Evolutionary conservation across 1,140 invertebrate species (phyloP), one percentile per base, ranked within the genome.

Genomic region (Oppia nitens): DNA sequence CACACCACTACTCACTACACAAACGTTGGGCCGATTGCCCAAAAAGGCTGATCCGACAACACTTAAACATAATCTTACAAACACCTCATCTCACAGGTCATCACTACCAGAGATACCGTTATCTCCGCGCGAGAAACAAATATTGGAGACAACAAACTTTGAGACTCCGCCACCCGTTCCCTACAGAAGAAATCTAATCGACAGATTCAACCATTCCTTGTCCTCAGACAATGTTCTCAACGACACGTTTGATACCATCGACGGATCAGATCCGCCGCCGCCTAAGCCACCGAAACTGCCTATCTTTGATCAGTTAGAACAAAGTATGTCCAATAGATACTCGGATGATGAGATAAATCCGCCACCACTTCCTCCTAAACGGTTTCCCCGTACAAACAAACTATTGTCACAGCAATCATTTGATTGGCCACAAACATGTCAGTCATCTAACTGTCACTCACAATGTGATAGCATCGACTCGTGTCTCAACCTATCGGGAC

Each of bases 231-330:
- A 59, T 51, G 61, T 63, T 20, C 51, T 63, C 26, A 55, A 57
- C 28, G 47, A 32, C 51, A 24, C 29, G 26, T 59, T 26, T 47
- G 32, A 45, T 28, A n/a, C 26, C 23, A 47, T 25, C 21, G 21
- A 57, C 20, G 14, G 24, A 54, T 52, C 51, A 45, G 24, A 20
- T 21, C 26, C 57, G 25, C 80, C 85, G 56, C 87, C 87, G 53
- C 87, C 87, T 2, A 92, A 92, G 73, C 88, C 88, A 48, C 87
- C 87, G 49, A n/a, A n/a, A n/a, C 74, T 87, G 65, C 84, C 85
- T 28, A 55, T 61, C 6, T 9, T 40, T 17, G 32, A 40, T 6
- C 40, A 55, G 45, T 55, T 52, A 40, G 24, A 1, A 53, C 17
- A 20, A 26, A 27, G 25, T 32, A 27, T 21, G 21, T 27, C n/a